A percentile compares a stretch with the other conserved stretches of the same genome.
Evolutionary conservation across 2,113 vertebrate species (phyloP).

Genomic region (Opisthocomus hoazin): DNA sequence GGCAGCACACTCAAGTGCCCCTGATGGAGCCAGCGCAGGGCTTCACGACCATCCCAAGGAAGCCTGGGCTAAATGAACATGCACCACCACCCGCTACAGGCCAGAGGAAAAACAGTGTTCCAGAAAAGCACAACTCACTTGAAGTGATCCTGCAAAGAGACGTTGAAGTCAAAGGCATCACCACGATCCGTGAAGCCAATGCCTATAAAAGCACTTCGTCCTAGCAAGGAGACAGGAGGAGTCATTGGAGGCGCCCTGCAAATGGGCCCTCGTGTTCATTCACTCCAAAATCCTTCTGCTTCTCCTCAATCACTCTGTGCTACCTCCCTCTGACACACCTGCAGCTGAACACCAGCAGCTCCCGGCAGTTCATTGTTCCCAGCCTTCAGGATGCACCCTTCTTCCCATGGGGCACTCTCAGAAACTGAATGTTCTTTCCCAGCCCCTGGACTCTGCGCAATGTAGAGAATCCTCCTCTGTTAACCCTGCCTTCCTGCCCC

Average conservation of each 20-base stretch:
- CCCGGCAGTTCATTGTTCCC: background rate
- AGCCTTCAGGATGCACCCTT: background rate
- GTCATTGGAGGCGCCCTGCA: background rate
- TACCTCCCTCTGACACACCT: background rate
- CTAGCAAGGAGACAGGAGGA: slow-evolving; percentile 60
- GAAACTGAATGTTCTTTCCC: background rate
- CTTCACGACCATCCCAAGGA: background rate
- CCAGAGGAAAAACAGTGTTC: background rate
- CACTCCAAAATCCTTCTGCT: background rate
- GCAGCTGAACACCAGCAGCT: background rate
- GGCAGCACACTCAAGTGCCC: background rate
- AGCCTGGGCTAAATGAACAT: background rate
- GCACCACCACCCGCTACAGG: background rate
- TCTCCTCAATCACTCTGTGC: background rate
- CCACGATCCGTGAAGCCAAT: slow-evolving; percentile 93
- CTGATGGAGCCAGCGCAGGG: background rate
- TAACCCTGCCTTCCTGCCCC: background rate
- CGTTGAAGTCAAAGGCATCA: slow-evolving; percentile 98
- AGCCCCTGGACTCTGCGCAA: background rate
- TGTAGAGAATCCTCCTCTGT: background rate
- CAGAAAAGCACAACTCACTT: slow-evolving; percentile 77
- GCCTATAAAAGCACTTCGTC: slow-evolving; percentile 95
- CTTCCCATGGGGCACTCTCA: fast-evolving
- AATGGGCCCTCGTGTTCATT: background rate
- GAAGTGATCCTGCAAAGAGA: slow-evolving; percentile 96